phyloP scores from a whole-genome alignment of 2,797 vertebrate species.

The Syndactyla subalaris region DNA sequence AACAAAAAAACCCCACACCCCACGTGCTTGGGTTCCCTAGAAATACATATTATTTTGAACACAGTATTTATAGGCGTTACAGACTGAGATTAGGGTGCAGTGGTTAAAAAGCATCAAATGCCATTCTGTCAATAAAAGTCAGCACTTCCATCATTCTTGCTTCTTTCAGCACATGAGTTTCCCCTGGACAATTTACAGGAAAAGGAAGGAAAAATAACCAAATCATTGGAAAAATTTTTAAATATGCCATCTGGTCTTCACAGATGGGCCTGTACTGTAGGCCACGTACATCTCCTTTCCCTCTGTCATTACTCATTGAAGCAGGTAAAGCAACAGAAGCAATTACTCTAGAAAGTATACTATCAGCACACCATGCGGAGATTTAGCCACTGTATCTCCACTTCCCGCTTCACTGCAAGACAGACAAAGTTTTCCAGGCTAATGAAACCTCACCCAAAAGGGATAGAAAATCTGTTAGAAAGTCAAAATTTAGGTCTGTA shows the following conservation, averaged over 20 bases:
- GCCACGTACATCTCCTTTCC: neutral
- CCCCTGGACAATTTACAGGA: slow-evolving; percentile 17
- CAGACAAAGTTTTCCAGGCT: neutral
- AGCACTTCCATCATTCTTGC: slow-evolving; percentile 16
- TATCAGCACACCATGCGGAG: neutral
- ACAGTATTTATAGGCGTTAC: neutral
- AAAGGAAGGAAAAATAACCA: slow-evolving; percentile 53
- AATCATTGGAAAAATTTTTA: slow-evolving; percentile 30
- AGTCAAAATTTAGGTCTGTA: neutral
- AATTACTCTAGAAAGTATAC: neutral
- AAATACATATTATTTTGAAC: neutral
- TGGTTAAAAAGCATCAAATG: slow-evolving; percentile 1
- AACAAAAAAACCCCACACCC: neutral
- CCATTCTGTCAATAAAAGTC: slow-evolving; percentile 11
- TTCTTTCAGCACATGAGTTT: slow-evolving; percentile 9
- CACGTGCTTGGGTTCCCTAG: neutral
- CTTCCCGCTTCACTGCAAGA: neutral
- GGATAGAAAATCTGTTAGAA: neutral
- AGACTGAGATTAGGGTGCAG: neutral
- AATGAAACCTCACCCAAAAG: neutral
- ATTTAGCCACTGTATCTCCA: neutral
- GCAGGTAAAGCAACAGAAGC: slow-evolving; percentile 15
- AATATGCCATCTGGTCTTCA: slow-evolving; percentile 40
- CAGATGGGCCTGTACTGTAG: slow-evolving; percentile 43
- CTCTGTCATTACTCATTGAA: neutral